A percentile compares a stretch with the other conserved stretches of the same genome.
Evolutionary conservation across 64 coral and sea anemone species (phyloP).

Genomic region (Acropora tenuis): DNA sequence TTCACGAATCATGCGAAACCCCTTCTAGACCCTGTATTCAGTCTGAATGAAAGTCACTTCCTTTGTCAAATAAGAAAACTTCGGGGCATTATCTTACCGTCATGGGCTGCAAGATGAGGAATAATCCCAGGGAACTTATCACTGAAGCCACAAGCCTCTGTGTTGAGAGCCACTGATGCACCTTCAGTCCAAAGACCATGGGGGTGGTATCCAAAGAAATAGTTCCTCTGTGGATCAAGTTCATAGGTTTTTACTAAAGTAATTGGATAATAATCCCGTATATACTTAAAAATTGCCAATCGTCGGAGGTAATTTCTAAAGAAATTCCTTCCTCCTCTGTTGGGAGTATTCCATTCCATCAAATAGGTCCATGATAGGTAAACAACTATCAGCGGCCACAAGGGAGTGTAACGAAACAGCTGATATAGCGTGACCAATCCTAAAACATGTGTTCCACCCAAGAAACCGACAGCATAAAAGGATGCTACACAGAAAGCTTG

Average conservation of each 20-base stretch:
- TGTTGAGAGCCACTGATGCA: slow-evolving; percentile 48
- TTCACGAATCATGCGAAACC: too few species aligned
- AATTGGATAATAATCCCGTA: slow-evolving; percentile 84
- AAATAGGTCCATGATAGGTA: slow-evolving; percentile 71
- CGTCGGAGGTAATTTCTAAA: slow-evolving; percentile 42
- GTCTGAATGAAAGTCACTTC: neutral
- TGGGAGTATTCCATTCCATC: slow-evolving; percentile 71
- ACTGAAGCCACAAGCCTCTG: slow-evolving; percentile 74
- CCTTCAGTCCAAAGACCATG: slow-evolving; percentile 66
- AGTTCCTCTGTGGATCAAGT: slow-evolving; percentile 74
- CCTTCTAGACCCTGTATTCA: neutral
- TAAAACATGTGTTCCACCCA: slow-evolving; percentile 16
- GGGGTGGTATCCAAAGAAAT: slow-evolving; percentile 85
- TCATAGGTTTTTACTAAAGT: slow-evolving; percentile 78
- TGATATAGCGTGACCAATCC: slow-evolving; percentile 32
- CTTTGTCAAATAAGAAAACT: neutral
- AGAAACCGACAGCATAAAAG: slow-evolving; percentile 33
- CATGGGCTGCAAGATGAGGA: slow-evolving; percentile 54
- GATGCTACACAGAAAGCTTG: neutral
- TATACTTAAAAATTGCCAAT: slow-evolving; percentile 63
- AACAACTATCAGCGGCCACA: slow-evolving; percentile 47
- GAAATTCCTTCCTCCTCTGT: slow-evolving; percentile 53
- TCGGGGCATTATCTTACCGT: neutral
- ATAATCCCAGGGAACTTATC: slow-evolving; percentile 78
- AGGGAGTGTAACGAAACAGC: slow-evolving; percentile 46